phyloP scores from a whole-genome alignment of 2,888 invertebrate species.

The Phania funesta region DNA sequence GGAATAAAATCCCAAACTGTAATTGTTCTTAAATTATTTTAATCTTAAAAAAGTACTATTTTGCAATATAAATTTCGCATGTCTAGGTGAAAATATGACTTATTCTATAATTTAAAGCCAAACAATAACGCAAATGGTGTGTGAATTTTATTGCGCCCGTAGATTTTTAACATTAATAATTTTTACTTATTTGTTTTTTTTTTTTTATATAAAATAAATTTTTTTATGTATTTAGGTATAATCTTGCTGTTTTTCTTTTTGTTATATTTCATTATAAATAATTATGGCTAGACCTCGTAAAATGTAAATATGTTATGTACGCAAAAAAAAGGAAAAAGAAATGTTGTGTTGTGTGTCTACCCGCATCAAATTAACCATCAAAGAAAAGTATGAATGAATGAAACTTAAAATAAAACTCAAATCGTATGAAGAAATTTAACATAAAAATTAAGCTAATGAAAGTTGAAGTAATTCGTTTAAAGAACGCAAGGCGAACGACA shows the following conservation, averaged over 20 bases:
- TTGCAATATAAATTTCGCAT: too few species aligned
- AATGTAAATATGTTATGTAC: too few species aligned
- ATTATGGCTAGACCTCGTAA: conserved; percentile 14
- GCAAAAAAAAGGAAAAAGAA: neutral
- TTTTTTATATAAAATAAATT: neutral
- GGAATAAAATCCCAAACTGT: too few species aligned
- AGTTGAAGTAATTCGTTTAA: too few species aligned
- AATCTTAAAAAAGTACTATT: too few species aligned
- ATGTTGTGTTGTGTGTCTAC: neutral
- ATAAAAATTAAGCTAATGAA: neutral
- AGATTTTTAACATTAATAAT: neutral
- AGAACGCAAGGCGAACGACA: too few species aligned
- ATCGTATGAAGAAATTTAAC: neutral
- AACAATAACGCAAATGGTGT: too few species aligned
- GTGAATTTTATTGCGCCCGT: too few species aligned
- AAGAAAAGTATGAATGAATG: neutral
- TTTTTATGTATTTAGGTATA: conserved; percentile 6
- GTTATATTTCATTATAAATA: neutral
- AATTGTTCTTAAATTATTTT: too few species aligned
- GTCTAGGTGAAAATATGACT: too few species aligned
- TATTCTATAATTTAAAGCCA: too few species aligned
- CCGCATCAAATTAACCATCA: neutral
- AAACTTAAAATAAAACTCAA: neutral
- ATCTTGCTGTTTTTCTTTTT: neutral
- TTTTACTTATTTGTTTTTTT: neutral